Base-by-base conservation (phyloP, 2,113 vertebrate species). In the Rhea americana region DNA sequence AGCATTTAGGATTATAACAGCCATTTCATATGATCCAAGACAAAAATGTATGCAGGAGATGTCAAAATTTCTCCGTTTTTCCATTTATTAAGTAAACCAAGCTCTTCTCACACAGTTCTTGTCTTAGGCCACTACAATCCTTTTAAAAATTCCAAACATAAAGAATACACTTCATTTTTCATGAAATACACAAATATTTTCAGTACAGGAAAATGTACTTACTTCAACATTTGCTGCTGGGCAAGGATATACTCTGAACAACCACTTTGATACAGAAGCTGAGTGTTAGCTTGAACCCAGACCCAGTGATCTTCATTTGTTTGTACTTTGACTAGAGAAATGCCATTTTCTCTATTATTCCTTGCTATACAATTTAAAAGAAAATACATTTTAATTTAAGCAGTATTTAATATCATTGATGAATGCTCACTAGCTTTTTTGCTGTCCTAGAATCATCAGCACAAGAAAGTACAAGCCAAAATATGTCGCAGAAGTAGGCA, bases 241-340 rank as follows among this genome's bases (percentile, higher is more conserved):
- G 95, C 83, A 55, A 96, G 63, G 68, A 97, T 58, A 12, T 97
- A 97, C 58, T 98, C 97, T 19, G 97, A 96, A 70, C 93, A 91
- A 13, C 96, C 93, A 83, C 96, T 96, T 90, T 97, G 97, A 80
- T 96, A 98, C 22, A 97, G 79, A 83, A 98, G 96, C 9, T 96
- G 95, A 56, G 96, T 76, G 43, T 97, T 97, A 70, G 97, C 93
- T 68, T 97, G 97, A 76, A 97, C 91, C 96, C 96, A 97, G 92
- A 98, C 94, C 98, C 98, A 98, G 58, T 93, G 97, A 76, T 97
- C 96, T 37, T 98, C 93, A 13, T 98, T 98, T 53, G 89, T 82
- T 67, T 97, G 97, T 35, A 96, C 87, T 97, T 97, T 97, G 86
- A 97, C 93, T 67, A 97, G 63, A 19, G 97, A 96, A 63, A 97